Base-by-base conservation (phyloP, 92 coral and sea anemone species). In the Diadumene lineata region DNA sequence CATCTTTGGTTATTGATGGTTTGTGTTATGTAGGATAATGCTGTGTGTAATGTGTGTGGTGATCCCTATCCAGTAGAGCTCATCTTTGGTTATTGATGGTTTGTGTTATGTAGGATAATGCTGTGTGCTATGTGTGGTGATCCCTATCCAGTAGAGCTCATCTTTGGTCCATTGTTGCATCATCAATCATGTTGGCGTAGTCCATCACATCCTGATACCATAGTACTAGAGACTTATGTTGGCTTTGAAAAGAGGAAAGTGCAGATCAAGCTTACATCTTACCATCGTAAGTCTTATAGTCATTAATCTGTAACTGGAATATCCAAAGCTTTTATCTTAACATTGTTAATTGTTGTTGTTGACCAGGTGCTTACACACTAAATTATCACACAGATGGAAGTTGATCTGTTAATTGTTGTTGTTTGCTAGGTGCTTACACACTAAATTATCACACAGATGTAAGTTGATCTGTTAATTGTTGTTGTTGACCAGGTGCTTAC, bases 61-160 rank as follows among this genome's bases (percentile, higher is more conserved):
- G n/a, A n/a, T n/a, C n/a, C n/a, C n/a, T n/a, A n/a, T n/a, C n/a
- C n/a, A n/a, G n/a, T n/a, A n/a, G n/a, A n/a, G n/a, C n/a, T n/a
- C n/a, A n/a, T n/a, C n/a, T n/a, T n/a, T n/a, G n/a, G n/a, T n/a
- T n/a, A n/a, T n/a, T n/a, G n/a, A n/a, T n/a, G n/a, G n/a, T n/a
- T 60, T 78, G 46, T 21, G 19, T 18, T 23, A 50, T 29, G 27
- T 57, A 94, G 98, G 77, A 94, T 94, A 67, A 78, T 94, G 92
- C 79, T 94, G 16, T 88, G 94, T 79, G 98, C 98, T 13, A 94
- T 92, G 92, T 94, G 98, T 69, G 97, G 96, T 10, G 98, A 94
- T 28, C 97, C 98, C 13, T 94, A 92, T 44, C 98, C 98, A 4
- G 98, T 94, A 66, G 98, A 94, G 64, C 83, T 94, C 46, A 94